Conservation (phyloP, 2,797 vertebrate genomes). For the Psittacula derbiana region DNA sequence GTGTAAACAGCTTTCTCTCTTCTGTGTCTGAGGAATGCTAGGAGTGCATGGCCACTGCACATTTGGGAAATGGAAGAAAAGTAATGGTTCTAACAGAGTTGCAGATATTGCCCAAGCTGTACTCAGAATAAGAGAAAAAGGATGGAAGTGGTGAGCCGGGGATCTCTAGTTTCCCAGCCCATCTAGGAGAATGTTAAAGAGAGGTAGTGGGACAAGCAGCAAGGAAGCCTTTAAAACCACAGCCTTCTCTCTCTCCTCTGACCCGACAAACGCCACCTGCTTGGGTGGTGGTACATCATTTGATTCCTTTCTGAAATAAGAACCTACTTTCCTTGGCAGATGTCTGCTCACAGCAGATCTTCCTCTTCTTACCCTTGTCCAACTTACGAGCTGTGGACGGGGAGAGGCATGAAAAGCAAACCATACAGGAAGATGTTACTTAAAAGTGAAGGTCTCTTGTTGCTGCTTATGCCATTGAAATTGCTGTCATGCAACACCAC, state of each 20-base stretch:
- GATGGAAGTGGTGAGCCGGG: background rate
- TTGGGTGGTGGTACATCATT: fast-evolving
- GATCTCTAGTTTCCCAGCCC: background rate
- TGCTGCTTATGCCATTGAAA: background rate
- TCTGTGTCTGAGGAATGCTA: background rate
- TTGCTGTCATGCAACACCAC: background rate
- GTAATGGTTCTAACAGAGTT: background rate
- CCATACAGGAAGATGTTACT: background rate
- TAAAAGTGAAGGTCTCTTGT: background rate
- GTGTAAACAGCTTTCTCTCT: background rate
- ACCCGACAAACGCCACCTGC: background rate
- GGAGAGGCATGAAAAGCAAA: background rate
- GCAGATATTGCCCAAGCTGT: background rate
- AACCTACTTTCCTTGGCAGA: background rate
- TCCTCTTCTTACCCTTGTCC: background rate
- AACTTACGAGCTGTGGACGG: background rate
- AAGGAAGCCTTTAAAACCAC: background rate
- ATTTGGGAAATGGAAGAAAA: conserved; percentile 15
- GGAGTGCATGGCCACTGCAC: background rate
- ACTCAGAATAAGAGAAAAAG: background rate
- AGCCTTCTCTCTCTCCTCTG: background rate
- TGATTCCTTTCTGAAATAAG: background rate
- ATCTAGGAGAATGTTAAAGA: background rate
- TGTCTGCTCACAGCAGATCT: background rate
- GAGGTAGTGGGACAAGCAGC: background rate